phyloP scores from a whole-genome alignment of 2,113 vertebrate genomes.

The Apodemus sylvaticus region DNA sequence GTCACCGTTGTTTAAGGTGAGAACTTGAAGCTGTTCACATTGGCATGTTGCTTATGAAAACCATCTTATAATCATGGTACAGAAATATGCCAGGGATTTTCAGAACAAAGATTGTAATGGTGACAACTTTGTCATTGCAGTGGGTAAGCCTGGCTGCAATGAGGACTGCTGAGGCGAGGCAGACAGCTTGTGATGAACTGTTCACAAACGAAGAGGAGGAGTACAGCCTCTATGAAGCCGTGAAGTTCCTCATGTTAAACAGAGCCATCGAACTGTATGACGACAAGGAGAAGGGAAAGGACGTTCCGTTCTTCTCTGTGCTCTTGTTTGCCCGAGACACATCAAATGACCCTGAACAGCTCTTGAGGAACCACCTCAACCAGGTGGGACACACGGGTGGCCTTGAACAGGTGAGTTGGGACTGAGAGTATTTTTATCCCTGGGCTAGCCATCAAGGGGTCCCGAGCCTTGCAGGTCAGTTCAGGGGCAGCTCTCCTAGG shows the following conservation, averaged over 20 bases:
- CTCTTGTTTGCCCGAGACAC: constrained; percentile 97
- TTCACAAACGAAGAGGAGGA: constrained; percentile 94
- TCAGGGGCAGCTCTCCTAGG: neutral
- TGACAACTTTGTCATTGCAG: constrained; percentile 66
- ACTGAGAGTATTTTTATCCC: neutral
- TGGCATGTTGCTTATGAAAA: neutral
- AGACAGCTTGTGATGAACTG: constrained; percentile 89
- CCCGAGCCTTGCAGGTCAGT: neutral
- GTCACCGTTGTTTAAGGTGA: neutral
- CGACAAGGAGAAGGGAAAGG: constrained; percentile 87
- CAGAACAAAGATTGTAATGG: neutral
- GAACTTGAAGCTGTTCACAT: neutral
- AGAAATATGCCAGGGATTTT: constrained; percentile 24
- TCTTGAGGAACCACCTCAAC: constrained; percentile 95
- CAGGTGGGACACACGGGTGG: constrained; percentile 95
- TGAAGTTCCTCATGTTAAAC: constrained; percentile 97
- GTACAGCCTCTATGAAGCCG: constrained; percentile 93
- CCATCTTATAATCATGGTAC: neutral
- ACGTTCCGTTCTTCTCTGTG: constrained; percentile 96
- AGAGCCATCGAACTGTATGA: constrained; percentile 91
- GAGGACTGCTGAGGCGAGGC: constrained; percentile 83
- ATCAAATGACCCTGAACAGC: constrained; percentile 91
- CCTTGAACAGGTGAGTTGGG: constrained; percentile 93
- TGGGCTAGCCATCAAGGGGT: neutral
- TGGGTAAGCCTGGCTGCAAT: constrained; percentile 86